Percentiles rank a stretch among this genome's conserved stretches.
Conservation (phyloP, 2,113 vertebrate genomes). For the Alethe diademata region DNA sequence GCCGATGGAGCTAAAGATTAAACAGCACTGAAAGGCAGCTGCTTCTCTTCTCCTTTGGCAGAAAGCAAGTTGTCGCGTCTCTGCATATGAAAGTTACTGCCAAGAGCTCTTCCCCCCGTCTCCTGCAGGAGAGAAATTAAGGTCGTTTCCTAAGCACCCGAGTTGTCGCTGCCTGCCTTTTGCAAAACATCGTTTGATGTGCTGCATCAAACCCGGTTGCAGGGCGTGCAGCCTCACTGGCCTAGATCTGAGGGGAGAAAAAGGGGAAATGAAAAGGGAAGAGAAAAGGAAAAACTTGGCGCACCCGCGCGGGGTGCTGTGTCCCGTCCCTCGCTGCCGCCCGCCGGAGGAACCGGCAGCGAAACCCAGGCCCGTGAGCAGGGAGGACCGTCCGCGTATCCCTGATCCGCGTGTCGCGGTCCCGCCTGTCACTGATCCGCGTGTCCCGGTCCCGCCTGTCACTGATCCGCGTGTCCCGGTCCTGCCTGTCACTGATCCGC, state of each 20-base stretch:
- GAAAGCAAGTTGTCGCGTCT: not conserved
- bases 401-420: rapidly evolving
- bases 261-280: not conserved
- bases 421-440: rapidly evolving
- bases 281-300: not conserved
- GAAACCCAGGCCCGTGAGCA: not conserved
- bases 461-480: not conserved
- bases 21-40: constrained; percentile 54
- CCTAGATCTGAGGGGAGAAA: not conserved
- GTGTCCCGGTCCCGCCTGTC: too few species aligned
- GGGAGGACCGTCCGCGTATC: too few species aligned
- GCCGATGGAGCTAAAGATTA: constrained; percentile 32
- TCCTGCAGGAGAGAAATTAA: constrained; percentile 22
- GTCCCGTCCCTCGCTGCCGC: not conserved
- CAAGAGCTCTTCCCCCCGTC: not conserved
- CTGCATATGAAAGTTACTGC: not conserved
- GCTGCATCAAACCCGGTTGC: not conserved
- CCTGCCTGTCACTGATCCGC: not conserved
- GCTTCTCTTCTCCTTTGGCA: constrained; percentile 53
- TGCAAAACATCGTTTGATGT: not conserved
- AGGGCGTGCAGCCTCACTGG: not conserved
- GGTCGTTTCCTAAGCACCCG: not conserved
- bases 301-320: not conserved
- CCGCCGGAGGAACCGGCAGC: not conserved
- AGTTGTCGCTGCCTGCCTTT: not conserved